A percentile compares a stretch with the other conserved stretches of the same genome.
Conservation (phyloP, 2,797 vertebrate genomes). For the Brotula barbata region DNA sequence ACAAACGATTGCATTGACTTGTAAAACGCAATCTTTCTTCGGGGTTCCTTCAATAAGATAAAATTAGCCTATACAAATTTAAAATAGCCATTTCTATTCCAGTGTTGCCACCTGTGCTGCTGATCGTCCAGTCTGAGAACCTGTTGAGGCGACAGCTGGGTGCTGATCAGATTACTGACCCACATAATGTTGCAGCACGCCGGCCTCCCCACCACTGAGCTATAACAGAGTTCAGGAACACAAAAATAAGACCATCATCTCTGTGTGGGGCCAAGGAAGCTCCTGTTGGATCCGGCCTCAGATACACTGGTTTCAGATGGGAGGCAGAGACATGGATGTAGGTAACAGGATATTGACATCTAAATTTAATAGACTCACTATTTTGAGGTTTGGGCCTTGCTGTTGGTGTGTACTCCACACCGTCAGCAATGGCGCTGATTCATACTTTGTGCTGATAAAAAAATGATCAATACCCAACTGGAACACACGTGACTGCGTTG, state of each 20-base stretch:
- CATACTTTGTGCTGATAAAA: constrained; percentile 52
- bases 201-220: constrained; percentile 24
- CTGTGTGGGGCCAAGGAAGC: background rate
- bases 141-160: constrained; percentile 72
- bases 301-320: no score
- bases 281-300: no score
- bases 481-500: background rate
- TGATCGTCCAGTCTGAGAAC: constrained; percentile 33
- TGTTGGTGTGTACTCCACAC: constrained; percentile 25
- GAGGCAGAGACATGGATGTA: background rate
- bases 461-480: constrained; percentile 30
- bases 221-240: constrained; percentile 32
- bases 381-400: constrained; percentile 63
- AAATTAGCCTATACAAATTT: constrained; percentile 28
- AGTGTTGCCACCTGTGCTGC: constrained; percentile 59
- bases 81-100: constrained; percentile 24
- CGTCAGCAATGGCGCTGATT: constrained; percentile 52
- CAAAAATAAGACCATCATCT: constrained; percentile 39
- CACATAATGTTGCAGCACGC: constrained; percentile 68
- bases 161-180: constrained; percentile 76
- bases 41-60: background rate
- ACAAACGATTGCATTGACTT: background rate
- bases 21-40: background rate
- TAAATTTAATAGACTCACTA: constrained; percentile 73
- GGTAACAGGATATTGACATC: constrained; percentile 66